Base-by-base conservation (phyloP, 2,888 invertebrate genomes). In the Noctua pronuba region DNA sequence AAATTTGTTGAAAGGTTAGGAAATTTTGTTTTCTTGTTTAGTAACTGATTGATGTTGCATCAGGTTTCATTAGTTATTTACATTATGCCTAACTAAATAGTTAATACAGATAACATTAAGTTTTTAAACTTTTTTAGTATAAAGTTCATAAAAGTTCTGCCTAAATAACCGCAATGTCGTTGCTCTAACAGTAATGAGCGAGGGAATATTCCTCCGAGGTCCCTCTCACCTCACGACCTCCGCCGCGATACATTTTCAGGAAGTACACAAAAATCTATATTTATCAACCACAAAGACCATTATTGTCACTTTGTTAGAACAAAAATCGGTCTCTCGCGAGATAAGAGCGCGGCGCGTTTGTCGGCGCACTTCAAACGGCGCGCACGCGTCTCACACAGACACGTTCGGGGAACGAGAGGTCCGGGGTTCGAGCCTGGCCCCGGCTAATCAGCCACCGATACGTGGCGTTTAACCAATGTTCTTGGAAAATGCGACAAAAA, bases 301-400 rank as follows among this genome's bases (percentile, higher is more conserved):
- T 95, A 95, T 95, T 95, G 95, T 95, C 95, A 95, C 94, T 94
- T 83, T 92, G 94, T 93, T 93, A 91, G 92, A 92, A 94, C 94
- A 94, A 95, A 94, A 96, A 95, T 94, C 93, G 93, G 93, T 92
- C 94, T 92, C 92, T 91, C 91, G 87, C 92, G 92, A 96, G 96
- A 96, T 96, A 95, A 96, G 94, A 91, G 86, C 75, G 94, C 96
- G 96, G 96, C 89, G 87, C 92, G 90, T 96, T 96, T 96, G 96
- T 93, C 96, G 96, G 96, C 92, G 76, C 67, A 90, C 89, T 91
- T 96, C 93, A 96, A 96, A 95, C 85, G 87, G 80, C 77, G 91
- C 93, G 93, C 95, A 93, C 93, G 94, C 93, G 94, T 91, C 92
- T 88, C 89, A 83, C 79, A 85, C 79, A 86, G 90, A 90, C 91